These are phyloP conservation scores for Nymphalis io DNA, from an alignment of 1,140 invertebrate species.

Conservation along the genomic window DNA sequence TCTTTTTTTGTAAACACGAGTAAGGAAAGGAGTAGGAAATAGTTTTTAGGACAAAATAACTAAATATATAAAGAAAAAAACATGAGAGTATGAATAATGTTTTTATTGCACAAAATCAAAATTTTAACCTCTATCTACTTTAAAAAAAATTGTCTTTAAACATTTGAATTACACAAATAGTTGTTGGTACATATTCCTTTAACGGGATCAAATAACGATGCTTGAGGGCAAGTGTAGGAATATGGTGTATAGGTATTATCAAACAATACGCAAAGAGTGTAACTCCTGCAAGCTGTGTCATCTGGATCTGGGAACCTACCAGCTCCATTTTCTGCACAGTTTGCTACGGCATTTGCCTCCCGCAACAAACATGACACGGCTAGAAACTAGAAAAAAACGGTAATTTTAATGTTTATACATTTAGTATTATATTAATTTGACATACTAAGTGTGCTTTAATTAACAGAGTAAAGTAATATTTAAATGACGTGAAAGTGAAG, in stretches of 20 bases:
- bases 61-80: too few species aligned
- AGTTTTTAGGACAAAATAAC: too few species aligned
- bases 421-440: too few species aligned
- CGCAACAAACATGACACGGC: conserved; percentile 34
- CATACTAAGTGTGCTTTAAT: too few species aligned
- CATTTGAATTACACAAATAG: conserved; percentile 5
- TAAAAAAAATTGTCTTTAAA: background rate
- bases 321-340: conserved; percentile 49
- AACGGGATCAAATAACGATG: background rate
- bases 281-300: conserved; percentile 57
- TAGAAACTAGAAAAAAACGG: conserved; percentile 41
- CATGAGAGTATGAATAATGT: too few species aligned
- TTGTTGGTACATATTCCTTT: background rate
- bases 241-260: background rate
- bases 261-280: conserved; percentile 45
- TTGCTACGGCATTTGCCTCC: conserved; percentile 45
- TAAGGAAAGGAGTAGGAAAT: too few species aligned
- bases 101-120: too few species aligned
- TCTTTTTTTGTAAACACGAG: too few species aligned
- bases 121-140: too few species aligned
- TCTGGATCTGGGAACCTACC: conserved; percentile 50
- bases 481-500: too few species aligned
- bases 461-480: too few species aligned
- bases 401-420: too few species aligned
- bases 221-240: background rate